Conservation (phyloP, 1,140 invertebrate species). For the Copidosoma floridanum region DNA sequence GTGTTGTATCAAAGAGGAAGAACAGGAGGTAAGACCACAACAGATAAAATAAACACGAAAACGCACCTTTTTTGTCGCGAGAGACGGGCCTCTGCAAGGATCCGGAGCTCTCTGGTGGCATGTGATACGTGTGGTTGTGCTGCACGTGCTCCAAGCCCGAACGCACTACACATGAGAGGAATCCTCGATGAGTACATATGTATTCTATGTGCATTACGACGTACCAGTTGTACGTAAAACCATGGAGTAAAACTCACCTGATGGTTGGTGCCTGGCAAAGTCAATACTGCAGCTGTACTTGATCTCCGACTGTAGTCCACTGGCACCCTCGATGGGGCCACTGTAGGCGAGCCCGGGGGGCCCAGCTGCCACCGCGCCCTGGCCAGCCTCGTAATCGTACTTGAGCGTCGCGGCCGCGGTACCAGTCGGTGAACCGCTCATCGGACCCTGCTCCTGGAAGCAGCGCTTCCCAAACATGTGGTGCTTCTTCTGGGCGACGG, state of each 20-base stretch:
- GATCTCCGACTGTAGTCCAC: constrained; percentile 63
- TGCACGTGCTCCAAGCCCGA: constrained; percentile 65
- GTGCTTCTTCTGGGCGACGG: constrained; percentile 87
- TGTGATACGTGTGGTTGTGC: constrained; percentile 82
- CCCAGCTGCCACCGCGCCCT: constrained; percentile 54
- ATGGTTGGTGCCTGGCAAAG: constrained; percentile 64
- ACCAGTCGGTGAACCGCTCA: constrained; percentile 40
- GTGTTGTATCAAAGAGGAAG: too few species aligned
- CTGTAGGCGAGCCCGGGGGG: constrained; percentile 56
- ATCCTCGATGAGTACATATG: too few species aligned
- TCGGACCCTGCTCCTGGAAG: constrained; percentile 62
- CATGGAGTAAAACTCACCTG: too few species aligned
- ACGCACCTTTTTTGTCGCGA: constrained; percentile 67
- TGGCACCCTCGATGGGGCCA: constrained; percentile 55
- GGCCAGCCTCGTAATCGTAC: constrained; percentile 66
- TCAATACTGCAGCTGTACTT: constrained; percentile 74
- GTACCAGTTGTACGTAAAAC: too few species aligned
- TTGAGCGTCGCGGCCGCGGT: constrained; percentile 38
- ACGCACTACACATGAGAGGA: constrained; percentile 43
- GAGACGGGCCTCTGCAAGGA: constrained; percentile 69
- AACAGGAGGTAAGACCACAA: background rate
- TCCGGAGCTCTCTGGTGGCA: constrained; percentile 71
- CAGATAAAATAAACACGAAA: background rate
- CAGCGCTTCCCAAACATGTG: constrained; percentile 87
- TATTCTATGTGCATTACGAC: too few species aligned